Conservation (phyloP, 2,797 vertebrate genomes). For the Spea hammondii region DNA sequence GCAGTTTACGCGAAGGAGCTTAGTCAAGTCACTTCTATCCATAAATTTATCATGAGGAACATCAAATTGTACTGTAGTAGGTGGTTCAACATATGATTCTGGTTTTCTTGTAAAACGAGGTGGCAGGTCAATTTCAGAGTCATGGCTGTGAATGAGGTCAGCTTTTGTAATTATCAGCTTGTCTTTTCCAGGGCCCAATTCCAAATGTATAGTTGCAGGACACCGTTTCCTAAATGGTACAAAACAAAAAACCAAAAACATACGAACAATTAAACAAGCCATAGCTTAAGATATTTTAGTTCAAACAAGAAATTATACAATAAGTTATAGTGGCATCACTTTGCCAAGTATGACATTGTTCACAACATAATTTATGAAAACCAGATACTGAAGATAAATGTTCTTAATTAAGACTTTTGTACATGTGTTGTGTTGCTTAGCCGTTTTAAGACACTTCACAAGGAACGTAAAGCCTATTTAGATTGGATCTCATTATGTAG, state of each 20-base stretch:
- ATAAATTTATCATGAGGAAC: slow-evolving; percentile 42
- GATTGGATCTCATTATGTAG: too few relatives aligned
- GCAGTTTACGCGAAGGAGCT: slow-evolving; percentile 39
- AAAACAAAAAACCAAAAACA: not conserved
- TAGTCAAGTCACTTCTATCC: slow-evolving; percentile 41
- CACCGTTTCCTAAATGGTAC: slow-evolving; percentile 34
- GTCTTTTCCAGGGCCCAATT: slow-evolving; percentile 38
- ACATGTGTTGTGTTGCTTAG: too few relatives aligned
- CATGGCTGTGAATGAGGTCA: slow-evolving; percentile 44
- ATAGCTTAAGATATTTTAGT: too few relatives aligned
- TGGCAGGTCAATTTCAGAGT: slow-evolving; percentile 46
- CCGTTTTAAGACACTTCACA: too few relatives aligned
- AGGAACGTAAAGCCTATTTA: too few relatives aligned
- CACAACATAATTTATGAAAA: too few relatives aligned
- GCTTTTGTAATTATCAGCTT: slow-evolving; percentile 44
- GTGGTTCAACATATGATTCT: slow-evolving; percentile 13
- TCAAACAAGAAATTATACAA: too few relatives aligned
- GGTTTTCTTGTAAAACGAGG: slow-evolving; percentile 41
- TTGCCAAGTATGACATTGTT: too few relatives aligned
- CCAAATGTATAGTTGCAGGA: slow-evolving; percentile 42
- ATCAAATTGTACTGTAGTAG: not conserved
- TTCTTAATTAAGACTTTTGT: too few relatives aligned
- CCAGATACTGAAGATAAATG: too few relatives aligned
- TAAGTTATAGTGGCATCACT: too few relatives aligned
- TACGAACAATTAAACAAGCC: too few relatives aligned